A percentile compares a stretch with the other conserved stretches of the same genome.
These are phyloP conservation scores for Tenthredo amoena DNA, from an alignment of 2,888 invertebrate genomes.

Conservation along the genomic window DNA sequence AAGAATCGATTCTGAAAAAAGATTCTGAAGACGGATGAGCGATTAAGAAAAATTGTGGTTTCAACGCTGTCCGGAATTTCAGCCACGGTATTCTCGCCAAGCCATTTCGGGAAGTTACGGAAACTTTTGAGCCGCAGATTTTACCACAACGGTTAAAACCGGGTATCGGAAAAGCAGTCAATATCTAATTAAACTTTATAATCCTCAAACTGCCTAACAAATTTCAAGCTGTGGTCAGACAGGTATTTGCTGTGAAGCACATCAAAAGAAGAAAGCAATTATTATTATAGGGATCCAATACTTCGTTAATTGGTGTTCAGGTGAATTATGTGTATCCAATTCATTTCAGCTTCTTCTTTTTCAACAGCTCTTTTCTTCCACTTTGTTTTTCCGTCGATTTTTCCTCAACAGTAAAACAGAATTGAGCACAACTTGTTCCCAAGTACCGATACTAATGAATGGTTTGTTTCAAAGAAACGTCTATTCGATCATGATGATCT, in stretches of 20 bases:
- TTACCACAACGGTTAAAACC: conserved; percentile 3
- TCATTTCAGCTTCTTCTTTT: not conserved
- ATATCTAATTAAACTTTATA: conserved; percentile 45
- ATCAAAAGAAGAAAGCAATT: not conserved
- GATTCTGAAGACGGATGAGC: not conserved
- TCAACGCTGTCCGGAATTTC: not conserved
- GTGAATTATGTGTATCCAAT: not conserved
- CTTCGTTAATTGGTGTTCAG: not conserved
- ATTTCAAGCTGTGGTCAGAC: conserved; percentile 39
- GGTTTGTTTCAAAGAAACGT: not conserved
- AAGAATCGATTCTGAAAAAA: not conserved
- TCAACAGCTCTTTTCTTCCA: not conserved
- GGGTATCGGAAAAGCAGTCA: conserved; percentile 21
- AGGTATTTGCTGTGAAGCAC: conserved; percentile 11
- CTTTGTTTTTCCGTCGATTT: not conserved
- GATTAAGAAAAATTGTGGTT: not conserved
- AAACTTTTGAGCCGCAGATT: conserved; percentile 29
- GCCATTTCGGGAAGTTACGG: not conserved
- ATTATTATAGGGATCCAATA: not conserved
- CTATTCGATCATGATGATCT: too few relatives aligned
- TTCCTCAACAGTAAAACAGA: not conserved
- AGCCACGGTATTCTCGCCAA: not conserved
- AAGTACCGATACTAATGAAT: not conserved
- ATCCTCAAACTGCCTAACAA: conserved; percentile 27
- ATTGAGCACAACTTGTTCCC: not conserved